Evolutionary conservation across 2,113 vertebrate species (phyloP).

Genomic region (Antechinus stuartii): DNA sequence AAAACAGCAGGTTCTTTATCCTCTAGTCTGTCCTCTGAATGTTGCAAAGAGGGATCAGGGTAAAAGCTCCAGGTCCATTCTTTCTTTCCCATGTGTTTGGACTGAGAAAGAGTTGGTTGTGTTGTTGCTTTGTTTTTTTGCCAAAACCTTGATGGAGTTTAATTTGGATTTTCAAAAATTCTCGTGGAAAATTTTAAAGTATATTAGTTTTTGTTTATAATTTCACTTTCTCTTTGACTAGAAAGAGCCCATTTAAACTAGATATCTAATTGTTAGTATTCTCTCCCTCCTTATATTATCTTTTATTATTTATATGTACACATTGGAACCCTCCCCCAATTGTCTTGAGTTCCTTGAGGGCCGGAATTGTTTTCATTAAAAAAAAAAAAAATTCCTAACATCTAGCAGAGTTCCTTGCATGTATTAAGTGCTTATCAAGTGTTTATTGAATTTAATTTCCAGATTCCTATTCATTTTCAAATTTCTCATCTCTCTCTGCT

Average conservation of each 20-base stretch:
- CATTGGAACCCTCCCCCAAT: not conserved
- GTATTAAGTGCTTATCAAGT: not conserved
- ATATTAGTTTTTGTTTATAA: not conserved
- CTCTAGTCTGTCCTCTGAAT: not conserved
- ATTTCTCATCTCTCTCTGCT: not conserved
- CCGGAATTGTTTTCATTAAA: not conserved
- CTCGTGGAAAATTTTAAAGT: not conserved
- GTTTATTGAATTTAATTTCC: not conserved
- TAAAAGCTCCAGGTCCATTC: not conserved
- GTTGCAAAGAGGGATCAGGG: not conserved
- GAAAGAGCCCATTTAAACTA: not conserved
- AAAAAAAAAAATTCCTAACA: not conserved
- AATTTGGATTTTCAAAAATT: not conserved
- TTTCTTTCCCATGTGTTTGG: not conserved
- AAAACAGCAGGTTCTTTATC: not conserved
- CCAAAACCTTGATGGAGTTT: conserved; percentile 16
- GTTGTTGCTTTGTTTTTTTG: not conserved
- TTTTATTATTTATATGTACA: not conserved
- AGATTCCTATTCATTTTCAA: not conserved
- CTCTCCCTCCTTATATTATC: not conserved
- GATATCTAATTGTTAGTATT: not conserved
- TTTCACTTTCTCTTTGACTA: not conserved
- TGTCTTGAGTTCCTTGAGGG: not conserved
- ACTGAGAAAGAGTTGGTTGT: not conserved
- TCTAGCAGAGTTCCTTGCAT: not conserved